phyloP scores from a whole-genome alignment of 2,797 vertebrate genomes.

The Xenops minutus region DNA sequence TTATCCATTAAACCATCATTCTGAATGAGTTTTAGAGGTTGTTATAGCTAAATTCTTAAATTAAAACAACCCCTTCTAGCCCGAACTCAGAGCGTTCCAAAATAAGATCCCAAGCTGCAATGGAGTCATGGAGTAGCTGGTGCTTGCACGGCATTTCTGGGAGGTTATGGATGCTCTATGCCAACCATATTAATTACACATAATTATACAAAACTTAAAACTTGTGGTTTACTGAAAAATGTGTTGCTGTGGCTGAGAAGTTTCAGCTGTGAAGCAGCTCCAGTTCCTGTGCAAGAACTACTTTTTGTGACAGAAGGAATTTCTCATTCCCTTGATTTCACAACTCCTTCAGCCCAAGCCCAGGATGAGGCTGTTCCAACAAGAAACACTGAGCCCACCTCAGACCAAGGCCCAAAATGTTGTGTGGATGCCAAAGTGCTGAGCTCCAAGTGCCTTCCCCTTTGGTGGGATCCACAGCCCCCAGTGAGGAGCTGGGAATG shows the following conservation, averaged over 20 bases:
- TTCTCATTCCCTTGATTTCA: not conserved
- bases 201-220: not conserved
- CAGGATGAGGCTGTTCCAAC: not conserved
- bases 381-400: not conserved
- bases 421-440: not conserved
- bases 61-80: not conserved
- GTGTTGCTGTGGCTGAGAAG: not conserved
- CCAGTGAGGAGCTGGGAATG: not conserved
- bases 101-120: not conserved
- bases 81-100: not conserved
- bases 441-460: not conserved
- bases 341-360: not conserved
- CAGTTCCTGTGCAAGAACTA: not conserved
- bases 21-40: not conserved
- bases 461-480: not conserved
- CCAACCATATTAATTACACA: slow-evolving; percentile 10
- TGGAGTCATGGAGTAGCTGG: not conserved
- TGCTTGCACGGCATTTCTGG: not conserved
- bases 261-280: not conserved
- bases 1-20: not conserved
- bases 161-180: not conserved
- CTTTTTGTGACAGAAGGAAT: not conserved
- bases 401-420: not conserved
- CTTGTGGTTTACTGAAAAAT: not conserved
- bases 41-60: not conserved